Evolutionary conservation across 2,888 invertebrate species (phyloP).

Genomic region (Cataglyphis rosenhaueri): DNA sequence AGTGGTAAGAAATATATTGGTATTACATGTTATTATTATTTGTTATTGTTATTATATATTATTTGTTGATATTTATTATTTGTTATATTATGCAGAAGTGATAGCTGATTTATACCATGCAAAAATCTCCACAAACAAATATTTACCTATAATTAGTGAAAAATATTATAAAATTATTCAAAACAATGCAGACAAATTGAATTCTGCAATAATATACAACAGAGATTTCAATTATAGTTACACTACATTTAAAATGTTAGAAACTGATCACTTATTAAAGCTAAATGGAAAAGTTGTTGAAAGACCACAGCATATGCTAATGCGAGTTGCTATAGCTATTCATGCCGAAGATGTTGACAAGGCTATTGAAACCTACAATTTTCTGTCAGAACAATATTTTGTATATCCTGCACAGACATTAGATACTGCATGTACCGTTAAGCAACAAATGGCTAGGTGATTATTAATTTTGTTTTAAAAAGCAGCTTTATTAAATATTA

Average conservation of each 20-base stretch:
- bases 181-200: conserved; percentile 94
- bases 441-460: conserved; percentile 95
- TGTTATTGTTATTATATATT: neutral
- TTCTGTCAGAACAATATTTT: conserved; percentile 97
- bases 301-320: conserved; percentile 99
- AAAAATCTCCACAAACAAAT: conserved; percentile 89
- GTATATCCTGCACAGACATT: conserved; percentile 99
- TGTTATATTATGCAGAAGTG: conserved; percentile 90
- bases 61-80: neutral
- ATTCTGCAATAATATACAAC: conserved; percentile 98
- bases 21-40: neutral
- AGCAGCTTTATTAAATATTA: neutral
- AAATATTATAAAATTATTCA: conserved; percentile 92
- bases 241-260: conserved; percentile 99
- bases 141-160: conserved; percentile 93
- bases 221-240: conserved; percentile 98
- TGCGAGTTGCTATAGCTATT: conserved; percentile 98
- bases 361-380: conserved; percentile 97
- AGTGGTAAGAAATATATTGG: conserved; percentile 88
- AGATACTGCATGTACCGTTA: conserved; percentile 96
- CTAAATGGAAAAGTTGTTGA: conserved; percentile 96
- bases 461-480: neutral
- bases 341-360: conserved; percentile 96
- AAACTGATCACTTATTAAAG: conserved; percentile 96
- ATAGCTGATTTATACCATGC: conserved; percentile 94